Evolutionary conservation across 2,797 vertebrate genomes (phyloP), one percentile per base, ranked within the genome.

Genomic region (Saxicola maurus): DNA sequence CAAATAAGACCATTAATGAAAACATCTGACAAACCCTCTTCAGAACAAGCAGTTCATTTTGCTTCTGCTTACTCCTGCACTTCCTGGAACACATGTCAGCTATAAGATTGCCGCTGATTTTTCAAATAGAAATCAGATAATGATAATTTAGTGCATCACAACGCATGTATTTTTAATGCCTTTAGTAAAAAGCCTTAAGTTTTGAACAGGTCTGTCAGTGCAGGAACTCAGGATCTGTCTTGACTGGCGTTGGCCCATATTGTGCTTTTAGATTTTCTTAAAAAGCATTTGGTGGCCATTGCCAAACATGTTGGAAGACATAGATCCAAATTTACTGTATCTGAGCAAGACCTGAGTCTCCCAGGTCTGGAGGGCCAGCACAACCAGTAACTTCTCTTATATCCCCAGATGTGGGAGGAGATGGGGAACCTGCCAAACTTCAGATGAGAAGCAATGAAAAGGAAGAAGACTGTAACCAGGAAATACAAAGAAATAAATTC

Each of bases 241-340:
- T 25, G 14, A 4, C 7, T 38, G 10, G 21, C 13, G 5, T 51
- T 57, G 38, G 8, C 8, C 17, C 3, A 0, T 59, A 3, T n/a
- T 13, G 33, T 76, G 8, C 18, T 76, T 75, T 72, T 33, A 45
- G 4, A 14, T 79, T 85, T 14, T n/a, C 19, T 51, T 43, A 21
- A 30, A 3, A 64, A 56, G 5, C 1, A 10, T 30, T n/a, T 56
- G 5, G 16, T 35, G 35, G 13, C 17, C 15, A 24, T 60, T 67
- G 28, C 3, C 25, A 65, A 82, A 61, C 3, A 5, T 28, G 2
- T 14, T 64, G 28, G 27, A 69, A 69, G 35, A 23, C 5, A 11
- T 3, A 76, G 6, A 7, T 73, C 18, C 28, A 8, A 56, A 72
- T 31, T 6, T 11, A 9, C 5, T 51, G 6, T 59, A 27, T 48